These are phyloP conservation scores for Melopsittacus undulatus DNA, from an alignment of 2,797 vertebrate species.

Conservation along the genomic window DNA sequence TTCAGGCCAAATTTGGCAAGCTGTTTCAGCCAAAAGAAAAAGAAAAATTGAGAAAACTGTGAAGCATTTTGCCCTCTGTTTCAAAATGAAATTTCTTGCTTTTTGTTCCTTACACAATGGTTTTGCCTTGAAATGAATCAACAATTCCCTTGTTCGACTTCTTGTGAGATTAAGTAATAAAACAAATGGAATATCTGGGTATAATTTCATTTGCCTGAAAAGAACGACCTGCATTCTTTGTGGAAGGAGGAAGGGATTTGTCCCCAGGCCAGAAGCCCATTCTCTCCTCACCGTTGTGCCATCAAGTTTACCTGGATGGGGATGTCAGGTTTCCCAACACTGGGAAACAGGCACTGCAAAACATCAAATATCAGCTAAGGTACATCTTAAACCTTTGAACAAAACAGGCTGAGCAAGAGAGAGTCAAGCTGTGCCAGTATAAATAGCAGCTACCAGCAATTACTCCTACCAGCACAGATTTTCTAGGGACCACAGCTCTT, in stretches of 20 bases:
- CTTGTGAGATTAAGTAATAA: not conserved
- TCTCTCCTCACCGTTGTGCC: not conserved
- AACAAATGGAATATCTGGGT: not conserved
- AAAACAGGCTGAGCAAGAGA: not conserved
- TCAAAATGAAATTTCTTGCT: not conserved
- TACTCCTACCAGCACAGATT: not conserved
- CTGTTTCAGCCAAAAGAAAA: not conserved
- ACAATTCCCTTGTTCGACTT: not conserved
- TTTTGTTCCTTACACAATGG: not conserved
- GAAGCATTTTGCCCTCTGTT: not conserved
- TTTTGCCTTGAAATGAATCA: not conserved
- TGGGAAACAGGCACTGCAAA: not conserved
- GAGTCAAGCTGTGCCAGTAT: not conserved
- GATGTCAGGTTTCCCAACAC: not conserved
- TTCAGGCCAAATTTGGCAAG: conserved; percentile 49
- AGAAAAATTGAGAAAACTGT: not conserved
- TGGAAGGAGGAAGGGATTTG: not conserved
- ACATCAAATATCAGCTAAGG: not conserved
- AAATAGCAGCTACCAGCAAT: not conserved
- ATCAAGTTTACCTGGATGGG: not conserved
- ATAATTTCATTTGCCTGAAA: not conserved
- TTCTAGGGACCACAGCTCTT: not conserved
- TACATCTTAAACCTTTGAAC: not conserved
- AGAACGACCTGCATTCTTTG: not conserved
- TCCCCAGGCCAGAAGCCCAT: not conserved